These are phyloP conservation scores for Sigmodon hispidus DNA, from an alignment of 2,113 vertebrate genomes.

Conservation along the genomic window DNA sequence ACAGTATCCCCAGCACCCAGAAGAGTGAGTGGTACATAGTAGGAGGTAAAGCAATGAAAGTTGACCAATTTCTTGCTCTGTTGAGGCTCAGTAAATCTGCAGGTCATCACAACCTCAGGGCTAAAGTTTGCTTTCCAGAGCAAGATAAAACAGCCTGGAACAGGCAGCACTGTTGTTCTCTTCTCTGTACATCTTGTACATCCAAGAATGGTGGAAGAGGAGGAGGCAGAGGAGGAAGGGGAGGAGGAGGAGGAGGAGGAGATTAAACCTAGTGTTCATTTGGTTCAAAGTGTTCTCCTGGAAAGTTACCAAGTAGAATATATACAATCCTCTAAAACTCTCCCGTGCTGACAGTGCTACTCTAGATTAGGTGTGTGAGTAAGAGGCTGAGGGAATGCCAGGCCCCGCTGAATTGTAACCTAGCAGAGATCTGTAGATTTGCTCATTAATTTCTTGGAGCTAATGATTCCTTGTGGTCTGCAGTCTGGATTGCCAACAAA, in stretches of 20 bases:
- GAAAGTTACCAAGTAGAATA: constrained; percentile 38
- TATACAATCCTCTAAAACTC: background rate
- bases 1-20: background rate
- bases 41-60: background rate
- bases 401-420: background rate
- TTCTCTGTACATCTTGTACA: background rate
- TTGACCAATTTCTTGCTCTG: background rate
- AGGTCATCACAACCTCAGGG: background rate
- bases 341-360: background rate
- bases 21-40: background rate
- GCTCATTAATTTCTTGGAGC: constrained; percentile 16
- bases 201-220: background rate
- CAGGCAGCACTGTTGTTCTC: background rate
- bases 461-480: background rate
- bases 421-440: background rate
- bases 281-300: constrained; percentile 49
- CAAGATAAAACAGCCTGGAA: background rate
- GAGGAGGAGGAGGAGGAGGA: background rate
- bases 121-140: background rate
- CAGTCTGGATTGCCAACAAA: background rate
- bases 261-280: background rate
- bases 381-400: background rate
- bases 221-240: background rate
- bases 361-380: background rate
- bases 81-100: background rate